phyloP scores from a whole-genome alignment of 1,140 invertebrate genomes.

The Colletes latitarsis region DNA sequence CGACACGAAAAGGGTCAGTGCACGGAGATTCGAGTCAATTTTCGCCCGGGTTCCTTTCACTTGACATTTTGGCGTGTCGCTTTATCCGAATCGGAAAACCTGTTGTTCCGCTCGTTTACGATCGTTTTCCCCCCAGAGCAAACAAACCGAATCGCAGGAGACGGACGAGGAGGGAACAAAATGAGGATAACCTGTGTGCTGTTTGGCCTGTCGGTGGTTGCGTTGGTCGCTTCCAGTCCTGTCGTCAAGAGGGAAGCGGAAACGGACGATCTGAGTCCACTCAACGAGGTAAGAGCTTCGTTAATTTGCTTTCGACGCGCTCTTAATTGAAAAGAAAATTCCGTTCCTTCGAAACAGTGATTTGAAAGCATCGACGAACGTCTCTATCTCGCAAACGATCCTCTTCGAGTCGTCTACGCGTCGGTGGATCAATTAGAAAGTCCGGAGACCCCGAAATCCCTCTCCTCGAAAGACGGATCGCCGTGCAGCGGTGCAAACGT shows the following conservation, averaged over 20 bases:
- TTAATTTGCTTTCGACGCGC: not conserved
- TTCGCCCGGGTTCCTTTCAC: slow-evolving; percentile 50
- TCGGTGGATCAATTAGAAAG: too few relatives aligned
- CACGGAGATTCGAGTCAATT: not conserved
- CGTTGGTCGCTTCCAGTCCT: slow-evolving; percentile 65
- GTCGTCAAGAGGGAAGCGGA: slow-evolving; percentile 73
- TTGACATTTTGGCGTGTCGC: slow-evolving; percentile 32
- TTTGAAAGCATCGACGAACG: too few relatives aligned
- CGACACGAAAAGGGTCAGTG: not conserved
- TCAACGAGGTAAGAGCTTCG: slow-evolving; percentile 77
- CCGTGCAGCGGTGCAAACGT: too few relatives aligned
- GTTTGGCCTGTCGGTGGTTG: slow-evolving; percentile 60
- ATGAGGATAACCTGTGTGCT: slow-evolving; percentile 73
- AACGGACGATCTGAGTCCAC: slow-evolving; percentile 73
- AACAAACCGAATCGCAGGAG: slow-evolving; percentile 17
- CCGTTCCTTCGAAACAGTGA: too few relatives aligned
- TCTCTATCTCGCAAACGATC: not conserved
- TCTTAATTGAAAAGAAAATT: too few relatives aligned
- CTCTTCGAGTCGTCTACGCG: too few relatives aligned
- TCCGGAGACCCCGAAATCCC: too few relatives aligned
- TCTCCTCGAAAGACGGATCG: too few relatives aligned
- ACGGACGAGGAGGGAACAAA: slow-evolving; percentile 38
- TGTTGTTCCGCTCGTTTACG: not conserved
- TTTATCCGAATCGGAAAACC: not conserved
- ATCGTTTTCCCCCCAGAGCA: slow-evolving; percentile 39